phyloP scores from a whole-genome alignment of 2,797 vertebrate species.

The Cossypha caffra region DNA sequence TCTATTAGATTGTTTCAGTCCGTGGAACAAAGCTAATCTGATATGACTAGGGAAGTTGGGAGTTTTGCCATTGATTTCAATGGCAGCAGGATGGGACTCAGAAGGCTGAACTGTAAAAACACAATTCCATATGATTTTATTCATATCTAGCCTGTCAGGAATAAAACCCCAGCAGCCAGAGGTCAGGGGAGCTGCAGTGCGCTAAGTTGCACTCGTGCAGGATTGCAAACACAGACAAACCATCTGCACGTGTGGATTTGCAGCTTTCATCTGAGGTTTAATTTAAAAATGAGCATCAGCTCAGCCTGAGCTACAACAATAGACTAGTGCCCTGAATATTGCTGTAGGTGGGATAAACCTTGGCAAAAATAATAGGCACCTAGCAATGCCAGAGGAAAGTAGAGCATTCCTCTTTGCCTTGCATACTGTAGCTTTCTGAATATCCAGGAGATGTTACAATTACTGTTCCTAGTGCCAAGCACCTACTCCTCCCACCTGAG shows the following conservation, averaged over 20 bases:
- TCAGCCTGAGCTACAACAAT: not conserved
- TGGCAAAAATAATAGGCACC: not conserved
- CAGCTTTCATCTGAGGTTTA: constrained; percentile 41
- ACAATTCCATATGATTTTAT: constrained; percentile 52
- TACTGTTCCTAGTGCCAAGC: not conserved
- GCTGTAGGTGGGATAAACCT: not conserved
- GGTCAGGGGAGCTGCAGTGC: not conserved
- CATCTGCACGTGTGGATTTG: not conserved
- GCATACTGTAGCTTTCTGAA: not conserved
- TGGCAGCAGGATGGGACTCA: constrained; percentile 28
- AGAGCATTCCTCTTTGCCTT: not conserved
- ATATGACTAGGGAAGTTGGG: constrained; percentile 31
- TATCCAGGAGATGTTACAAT: not conserved
- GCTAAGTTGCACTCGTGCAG: not conserved
- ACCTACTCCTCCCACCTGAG: not conserved
- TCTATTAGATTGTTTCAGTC: constrained; percentile 64
- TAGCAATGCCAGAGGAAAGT: not conserved
- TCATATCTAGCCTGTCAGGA: constrained; percentile 44
- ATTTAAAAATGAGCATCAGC: constrained; percentile 27
- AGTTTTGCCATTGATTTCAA: constrained; percentile 49
- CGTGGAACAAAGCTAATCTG: constrained; percentile 51
- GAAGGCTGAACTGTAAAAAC: constrained; percentile 54
- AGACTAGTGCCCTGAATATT: constrained; percentile 9
- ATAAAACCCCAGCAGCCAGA: not conserved
- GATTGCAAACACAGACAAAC: not conserved